Conservation (phyloP, 2,113 vertebrate genomes). For the Trachemys scripta region DNA sequence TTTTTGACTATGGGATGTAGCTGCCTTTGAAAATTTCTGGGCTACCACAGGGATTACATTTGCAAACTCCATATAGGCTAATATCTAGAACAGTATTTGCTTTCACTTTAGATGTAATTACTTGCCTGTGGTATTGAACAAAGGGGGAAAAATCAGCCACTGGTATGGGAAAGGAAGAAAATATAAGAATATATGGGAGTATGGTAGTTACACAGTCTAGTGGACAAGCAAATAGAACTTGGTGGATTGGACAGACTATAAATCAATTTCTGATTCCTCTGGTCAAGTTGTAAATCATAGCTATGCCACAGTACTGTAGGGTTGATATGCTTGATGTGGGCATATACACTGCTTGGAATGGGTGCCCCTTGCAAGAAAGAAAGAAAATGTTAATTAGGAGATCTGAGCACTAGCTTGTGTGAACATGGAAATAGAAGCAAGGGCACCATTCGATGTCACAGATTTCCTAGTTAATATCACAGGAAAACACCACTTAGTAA, state of each 20-base stretch:
- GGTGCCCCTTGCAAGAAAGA: constrained; percentile 1
- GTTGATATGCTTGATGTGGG: not conserved
- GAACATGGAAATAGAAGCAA: not conserved
- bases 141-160: constrained; percentile 47
- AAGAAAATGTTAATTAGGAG: not conserved
- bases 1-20: not conserved
- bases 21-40: not conserved
- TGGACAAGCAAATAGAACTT: constrained; percentile 64
- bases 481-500: not conserved
- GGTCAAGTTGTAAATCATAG: constrained; percentile 73
- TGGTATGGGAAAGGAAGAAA: constrained; percentile 23
- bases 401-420: not conserved
- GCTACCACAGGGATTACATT: not conserved
- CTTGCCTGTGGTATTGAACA: constrained; percentile 43
- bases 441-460: not conserved
- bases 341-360: constrained; percentile 11
- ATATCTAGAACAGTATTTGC: not conserved
- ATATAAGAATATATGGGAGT: constrained; percentile 42
- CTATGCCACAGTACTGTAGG: not conserved
- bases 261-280: constrained; percentile 68
- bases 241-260: constrained; percentile 63
- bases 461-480: not conserved
- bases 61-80: not conserved
- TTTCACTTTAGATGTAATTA: constrained; percentile 33
- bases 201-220: constrained; percentile 67